Conservation (phyloP, 2,797 vertebrate species). For the Aldrovandia affinis region DNA sequence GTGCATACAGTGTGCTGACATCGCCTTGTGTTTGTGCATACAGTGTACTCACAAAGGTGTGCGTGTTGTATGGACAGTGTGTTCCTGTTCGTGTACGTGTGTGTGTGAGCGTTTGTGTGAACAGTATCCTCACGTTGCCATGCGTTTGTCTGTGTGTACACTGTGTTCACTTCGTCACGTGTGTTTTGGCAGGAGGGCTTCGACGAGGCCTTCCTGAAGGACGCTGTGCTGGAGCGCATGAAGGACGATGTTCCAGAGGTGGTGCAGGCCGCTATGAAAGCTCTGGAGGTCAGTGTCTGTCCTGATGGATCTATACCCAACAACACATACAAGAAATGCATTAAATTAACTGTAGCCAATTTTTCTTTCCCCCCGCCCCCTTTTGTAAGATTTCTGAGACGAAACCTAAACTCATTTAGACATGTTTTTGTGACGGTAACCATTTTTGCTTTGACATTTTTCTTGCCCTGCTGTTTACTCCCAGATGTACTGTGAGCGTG, state of each 20-base stretch:
- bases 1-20: too few relatives aligned
- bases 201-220: constrained; percentile 83
- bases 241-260: constrained; percentile 83
- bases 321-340: not conserved
- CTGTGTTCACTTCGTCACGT: not conserved
- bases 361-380: not conserved
- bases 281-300: constrained; percentile 84
- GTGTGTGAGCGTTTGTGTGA: not conserved
- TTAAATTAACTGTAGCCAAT: not conserved
- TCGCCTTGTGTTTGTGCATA: not conserved
- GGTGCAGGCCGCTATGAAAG: constrained; percentile 75
- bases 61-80: not conserved
- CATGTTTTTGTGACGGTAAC: not conserved
- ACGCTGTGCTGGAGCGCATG: constrained; percentile 80
- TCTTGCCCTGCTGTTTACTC: not conserved
- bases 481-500: constrained; percentile 70
- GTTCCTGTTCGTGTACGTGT: not conserved
- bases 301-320: not conserved
- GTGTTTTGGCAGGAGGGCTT: constrained; percentile 72
- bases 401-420: too few relatives aligned
- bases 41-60: not conserved
- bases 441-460: not conserved
- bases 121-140: not conserved
- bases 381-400: not conserved
- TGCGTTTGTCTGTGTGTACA: too few relatives aligned